These are phyloP conservation scores for Eudasyphora cyanicolor DNA, from an alignment of 2,888 invertebrate genomes.

Conservation along the genomic window DNA sequence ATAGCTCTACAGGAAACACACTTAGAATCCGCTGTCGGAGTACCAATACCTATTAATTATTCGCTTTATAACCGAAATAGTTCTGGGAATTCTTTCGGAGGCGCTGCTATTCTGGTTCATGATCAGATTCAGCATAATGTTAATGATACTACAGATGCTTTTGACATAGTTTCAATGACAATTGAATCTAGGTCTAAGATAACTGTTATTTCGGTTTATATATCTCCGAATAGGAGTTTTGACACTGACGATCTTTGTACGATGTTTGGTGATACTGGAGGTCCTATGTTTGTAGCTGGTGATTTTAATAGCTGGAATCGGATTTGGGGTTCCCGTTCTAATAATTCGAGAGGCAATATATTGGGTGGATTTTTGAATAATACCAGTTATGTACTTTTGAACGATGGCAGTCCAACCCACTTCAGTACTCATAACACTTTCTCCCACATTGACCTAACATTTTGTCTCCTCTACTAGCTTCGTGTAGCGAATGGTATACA, in stretches of 20 bases:
- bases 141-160: not conserved
- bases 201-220: conserved; percentile 31
- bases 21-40: not conserved
- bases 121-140: conserved; percentile 43
- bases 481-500: conserved; percentile 41
- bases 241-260: not conserved
- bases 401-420: too few species aligned
- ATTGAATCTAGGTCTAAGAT: too few species aligned
- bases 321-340: conserved; percentile 34
- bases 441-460: conserved; percentile 59
- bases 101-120: conserved; percentile 40
- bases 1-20: too few species aligned
- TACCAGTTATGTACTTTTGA: conserved; percentile 36
- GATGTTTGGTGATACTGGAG: not conserved
- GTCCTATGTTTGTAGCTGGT: not conserved
- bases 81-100: conserved; percentile 34
- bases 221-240: conserved; percentile 31
- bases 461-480: conserved; percentile 43
- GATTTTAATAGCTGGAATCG: too few species aligned
- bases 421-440: conserved; percentile 57
- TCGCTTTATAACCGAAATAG: conserved; percentile 28
- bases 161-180: too few species aligned
- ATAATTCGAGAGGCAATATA: conserved; percentile 46
- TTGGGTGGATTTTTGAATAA: conserved; percentile 41
- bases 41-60: conserved; percentile 7